Conservation (phyloP, 2,888 invertebrate genomes). For the Leuctra nigra region DNA sequence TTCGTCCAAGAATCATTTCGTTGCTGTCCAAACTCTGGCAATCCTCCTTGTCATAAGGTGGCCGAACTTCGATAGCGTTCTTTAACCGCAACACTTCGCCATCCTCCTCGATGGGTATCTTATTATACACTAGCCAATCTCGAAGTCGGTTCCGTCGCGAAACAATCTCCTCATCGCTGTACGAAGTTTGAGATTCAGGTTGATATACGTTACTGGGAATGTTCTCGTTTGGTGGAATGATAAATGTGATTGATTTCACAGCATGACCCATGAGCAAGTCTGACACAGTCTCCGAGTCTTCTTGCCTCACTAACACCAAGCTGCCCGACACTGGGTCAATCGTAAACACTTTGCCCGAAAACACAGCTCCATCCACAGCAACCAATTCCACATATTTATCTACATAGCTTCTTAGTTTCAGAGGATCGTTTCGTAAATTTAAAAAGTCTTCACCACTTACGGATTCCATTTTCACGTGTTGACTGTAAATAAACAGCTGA, state of each 20-base stretch:
- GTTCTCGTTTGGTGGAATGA: not conserved
- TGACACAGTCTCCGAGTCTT: slow-evolving; percentile 9
- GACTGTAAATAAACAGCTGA: too few relatives aligned
- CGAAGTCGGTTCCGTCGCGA: slow-evolving; percentile 33
- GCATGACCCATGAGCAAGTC: slow-evolving; percentile 23
- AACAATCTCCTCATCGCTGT: slow-evolving; percentile 14
- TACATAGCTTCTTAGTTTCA: slow-evolving; percentile 14
- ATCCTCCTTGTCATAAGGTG: slow-evolving; percentile 39
- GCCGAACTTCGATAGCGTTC: slow-evolving; percentile 37
- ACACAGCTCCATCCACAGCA: slow-evolving; percentile 15
- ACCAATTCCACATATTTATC: slow-evolving; percentile 18
- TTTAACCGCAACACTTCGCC: slow-evolving; percentile 38
- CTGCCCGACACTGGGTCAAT: slow-evolving; percentile 22
- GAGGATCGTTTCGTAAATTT: slow-evolving; percentile 15
- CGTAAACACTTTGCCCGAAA: slow-evolving; percentile 21
- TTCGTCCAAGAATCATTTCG: slow-evolving; percentile 38
- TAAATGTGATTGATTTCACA: slow-evolving; percentile 9
- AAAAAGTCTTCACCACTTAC: too few relatives aligned
- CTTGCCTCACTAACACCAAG: slow-evolving; percentile 14
- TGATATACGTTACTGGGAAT: not conserved
- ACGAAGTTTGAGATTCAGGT: not conserved
- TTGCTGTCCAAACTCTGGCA: slow-evolving; percentile 37
- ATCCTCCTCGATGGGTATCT: slow-evolving; percentile 37
- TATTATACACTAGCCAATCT: slow-evolving; percentile 38
- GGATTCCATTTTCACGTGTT: too few relatives aligned